Base-by-base conservation (phyloP, 2,888 invertebrate genomes). In the Lasioglossum villosulum region DNA sequence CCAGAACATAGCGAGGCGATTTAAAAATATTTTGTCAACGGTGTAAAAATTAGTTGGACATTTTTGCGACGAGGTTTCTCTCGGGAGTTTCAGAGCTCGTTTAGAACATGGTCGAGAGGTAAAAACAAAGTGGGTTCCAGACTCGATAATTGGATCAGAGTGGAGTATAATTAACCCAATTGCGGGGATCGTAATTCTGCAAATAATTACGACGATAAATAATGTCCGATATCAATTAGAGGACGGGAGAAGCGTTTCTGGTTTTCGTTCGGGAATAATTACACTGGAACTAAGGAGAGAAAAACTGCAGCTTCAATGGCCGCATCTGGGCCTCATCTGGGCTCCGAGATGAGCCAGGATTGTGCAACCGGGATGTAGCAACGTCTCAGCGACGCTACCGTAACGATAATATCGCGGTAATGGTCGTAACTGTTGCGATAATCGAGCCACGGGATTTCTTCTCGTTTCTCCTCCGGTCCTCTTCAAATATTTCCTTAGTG, bases 371-470 rank as follows among this genome's bases (percentile, higher is more conserved):
- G 39, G 90, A 90, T 91, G 90, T 86, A 85, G 88, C 82, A 90
- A 90, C 71, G 59, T 80, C 77, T 66, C 56, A 80, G 83, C 75
- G 84, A 86, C 83, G 90, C 87, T 90, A 90, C 88, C 88, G 88
- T 89, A 91, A 88, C 89, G 78, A 84, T 89, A 89, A 89, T 91
- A 89, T 89, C 82, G 66, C 83, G 76, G 84, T 89, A 89, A 89
- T 89, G 80, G 83, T 75, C 59, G 86, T 84, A 84, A 89, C 84
- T 56, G 83, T 88, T 88, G 87, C 89, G 84, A 89, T 89, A 88
- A 89, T 84, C 88, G 82, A 70, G 70, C 48, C 84, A 70, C 66
- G 78, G 78, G 59, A 59, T 82, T 80, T 78, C 86, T 48, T 81
- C 78, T 63, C 75, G 52, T 77, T 74, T 68, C 42, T 66, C 68